Evolutionary conservation across 2,797 vertebrate species (phyloP), one percentile per base, ranked within the genome.

Genomic region (Crenichthys baileyi): DNA sequence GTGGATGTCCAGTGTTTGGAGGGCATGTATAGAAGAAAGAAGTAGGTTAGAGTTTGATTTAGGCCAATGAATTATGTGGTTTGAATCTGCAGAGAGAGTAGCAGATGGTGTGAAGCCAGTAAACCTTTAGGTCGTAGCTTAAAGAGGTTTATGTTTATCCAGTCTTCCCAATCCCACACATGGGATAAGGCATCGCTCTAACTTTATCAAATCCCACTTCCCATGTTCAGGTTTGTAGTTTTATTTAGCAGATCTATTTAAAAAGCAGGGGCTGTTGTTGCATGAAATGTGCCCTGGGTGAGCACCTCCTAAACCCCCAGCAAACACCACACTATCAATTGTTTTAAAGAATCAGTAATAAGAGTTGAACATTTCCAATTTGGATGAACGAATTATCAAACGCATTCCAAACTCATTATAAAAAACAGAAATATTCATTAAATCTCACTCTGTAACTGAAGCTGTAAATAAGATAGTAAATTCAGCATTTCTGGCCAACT

Each of bases 81-180:
- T 74, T 63, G 36, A 31, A 29, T 50, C 70, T 31, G 31, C 44
- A 24, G 31, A 56, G 74, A 72, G 79, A 77, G 26, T 74, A 65
- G 77, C 84, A 90, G 88, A 91, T 91, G 90, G 85, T 77, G 79
- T 77, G 88, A 90, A 93, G 91, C 88, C 90, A 85, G 85, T 93
- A 93, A 93, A 88, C 87, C 87, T 88, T 80, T 77, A 86, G 87
- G 83, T 89, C 50, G 78, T 70, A 92, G 91, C 89, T 92, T 87
- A 91, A 87, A 73, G 73, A 90, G 88, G 72, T 91, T 94, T 92
- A 91, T 83, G 81, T 79, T 90, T 81, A 88, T 92, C 85, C 91
- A 88, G 89, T 94, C 89, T 86, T 90, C 89, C 82, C 74, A 20
- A 82, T 85, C 61, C 55, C 80, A 76, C 80, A 83, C 84, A 24